These are phyloP conservation scores for Bradypus variegatus DNA, from an alignment of 2,797 vertebrate species.

Conservation along the genomic window DNA sequence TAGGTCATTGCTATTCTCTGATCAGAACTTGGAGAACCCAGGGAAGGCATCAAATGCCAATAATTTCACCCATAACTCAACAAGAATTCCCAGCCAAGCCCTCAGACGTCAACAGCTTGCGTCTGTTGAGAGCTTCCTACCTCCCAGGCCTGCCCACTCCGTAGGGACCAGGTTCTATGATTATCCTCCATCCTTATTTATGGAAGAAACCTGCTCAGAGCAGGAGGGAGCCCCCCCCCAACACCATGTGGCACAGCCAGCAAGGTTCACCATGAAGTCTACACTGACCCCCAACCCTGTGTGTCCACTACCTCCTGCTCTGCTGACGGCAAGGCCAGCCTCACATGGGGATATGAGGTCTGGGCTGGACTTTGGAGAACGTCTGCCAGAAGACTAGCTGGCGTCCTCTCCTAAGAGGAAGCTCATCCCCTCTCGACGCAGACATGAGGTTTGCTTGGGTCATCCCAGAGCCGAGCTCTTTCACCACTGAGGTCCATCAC, in stretches of 20 bases:
- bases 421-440: not conserved
- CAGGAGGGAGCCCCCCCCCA: fast-evolving
- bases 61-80: not conserved
- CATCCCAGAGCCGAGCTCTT: fast-evolving
- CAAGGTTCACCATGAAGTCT: not conserved
- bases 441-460: fast-evolving
- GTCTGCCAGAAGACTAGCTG: not conserved
- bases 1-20: not conserved
- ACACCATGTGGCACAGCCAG: not conserved
- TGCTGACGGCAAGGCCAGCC: not conserved
- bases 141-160: not conserved
- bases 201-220: not conserved
- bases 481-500: not conserved
- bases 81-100: not conserved
- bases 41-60: not conserved
- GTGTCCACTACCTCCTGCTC: not conserved
- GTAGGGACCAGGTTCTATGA: not conserved
- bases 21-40: not conserved
- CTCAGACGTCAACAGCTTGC: fast-evolving
- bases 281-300: too few relatives aligned
- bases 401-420: not conserved
- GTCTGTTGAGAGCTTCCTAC: fast-evolving
- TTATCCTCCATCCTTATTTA: not conserved
- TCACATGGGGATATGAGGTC: not conserved
- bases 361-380: not conserved